Evolutionary conservation across 2,888 invertebrate genomes (phyloP).

Genomic region (Lydus trimaculatus): DNA sequence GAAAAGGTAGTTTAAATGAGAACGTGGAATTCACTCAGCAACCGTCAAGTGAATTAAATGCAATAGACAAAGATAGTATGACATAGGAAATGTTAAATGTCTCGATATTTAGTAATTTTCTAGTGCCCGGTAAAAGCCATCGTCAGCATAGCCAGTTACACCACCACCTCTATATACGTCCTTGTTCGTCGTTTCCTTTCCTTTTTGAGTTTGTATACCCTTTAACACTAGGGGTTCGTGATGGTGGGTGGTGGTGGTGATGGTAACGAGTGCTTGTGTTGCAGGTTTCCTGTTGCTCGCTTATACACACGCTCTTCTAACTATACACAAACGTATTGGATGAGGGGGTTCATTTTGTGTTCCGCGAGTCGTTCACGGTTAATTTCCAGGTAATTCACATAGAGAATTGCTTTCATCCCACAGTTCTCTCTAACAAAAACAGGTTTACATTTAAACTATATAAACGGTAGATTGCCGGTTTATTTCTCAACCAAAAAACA

Average conservation of each 20-base stretch:
- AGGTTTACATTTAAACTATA: slow-evolving; percentile 39
- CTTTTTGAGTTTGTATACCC: slow-evolving; percentile 13
- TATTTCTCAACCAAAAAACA: not conserved
- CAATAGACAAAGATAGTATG: slow-evolving; percentile 22
- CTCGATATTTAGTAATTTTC: slow-evolving; percentile 52
- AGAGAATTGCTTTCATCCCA: slow-evolving; percentile 51
- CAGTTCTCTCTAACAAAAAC: slow-evolving; percentile 37
- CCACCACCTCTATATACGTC: slow-evolving; percentile 22
- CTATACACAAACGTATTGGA: slow-evolving; percentile 21
- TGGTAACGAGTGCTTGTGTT: slow-evolving; percentile 56
- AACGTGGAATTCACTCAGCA: not conserved
- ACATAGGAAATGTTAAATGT: slow-evolving; percentile 43
- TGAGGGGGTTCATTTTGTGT: slow-evolving; percentile 39
- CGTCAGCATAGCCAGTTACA: slow-evolving; percentile 41
- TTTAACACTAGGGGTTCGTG: slow-evolving; percentile 7
- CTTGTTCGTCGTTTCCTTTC: slow-evolving; percentile 3
- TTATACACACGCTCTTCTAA: slow-evolving; percentile 39
- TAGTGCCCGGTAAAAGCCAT: slow-evolving; percentile 46
- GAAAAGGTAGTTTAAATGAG: slow-evolving; percentile 27
- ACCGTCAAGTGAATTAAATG: slow-evolving; percentile 13
- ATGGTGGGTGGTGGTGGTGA: not conserved
- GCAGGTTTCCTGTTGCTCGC: slow-evolving; percentile 52
- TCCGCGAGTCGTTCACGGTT: slow-evolving; percentile 51
- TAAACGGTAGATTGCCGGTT: slow-evolving; percentile 39
- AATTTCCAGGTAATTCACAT: slow-evolving; percentile 58